Evolutionary conservation across 2,888 invertebrate species (phyloP).

Genomic region (Pandemis cinnamomeana): DNA sequence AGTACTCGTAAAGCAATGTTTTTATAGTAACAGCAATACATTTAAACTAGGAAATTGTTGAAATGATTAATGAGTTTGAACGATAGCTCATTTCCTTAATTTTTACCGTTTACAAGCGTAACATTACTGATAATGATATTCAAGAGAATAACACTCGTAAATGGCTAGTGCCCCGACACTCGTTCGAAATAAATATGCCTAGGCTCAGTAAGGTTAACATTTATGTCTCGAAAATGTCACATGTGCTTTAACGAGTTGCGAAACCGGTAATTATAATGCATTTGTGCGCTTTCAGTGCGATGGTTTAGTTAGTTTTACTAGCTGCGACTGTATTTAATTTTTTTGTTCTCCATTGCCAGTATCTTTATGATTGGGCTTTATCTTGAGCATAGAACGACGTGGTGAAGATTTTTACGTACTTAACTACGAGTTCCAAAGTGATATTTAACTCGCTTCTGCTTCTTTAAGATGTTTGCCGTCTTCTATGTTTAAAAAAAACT

Average conservation of each 20-base stretch:
- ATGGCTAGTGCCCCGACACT: not conserved
- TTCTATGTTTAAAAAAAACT: no score
- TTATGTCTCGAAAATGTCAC: conserved; percentile 22
- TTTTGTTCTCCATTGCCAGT: not conserved
- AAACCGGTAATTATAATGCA: conserved; percentile 7
- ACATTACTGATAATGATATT: not conserved
- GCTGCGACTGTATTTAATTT: not conserved
- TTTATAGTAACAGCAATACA: not conserved
- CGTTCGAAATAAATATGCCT: not conserved
- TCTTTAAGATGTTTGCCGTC: no score
- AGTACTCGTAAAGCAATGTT: not conserved
- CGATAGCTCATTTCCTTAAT: conserved; percentile 26
- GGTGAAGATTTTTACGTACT: no score
- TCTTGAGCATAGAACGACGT: no score
- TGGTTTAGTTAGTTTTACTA: not conserved
- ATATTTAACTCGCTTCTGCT: no score
- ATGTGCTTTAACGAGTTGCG: conserved; percentile 14
- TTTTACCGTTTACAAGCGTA: conserved; percentile 7
- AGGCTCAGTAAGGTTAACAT: not conserved
- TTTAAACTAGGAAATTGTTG: conserved; percentile 25
- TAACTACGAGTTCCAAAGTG: no score
- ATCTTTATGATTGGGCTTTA: no score
- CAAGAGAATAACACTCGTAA: not conserved
- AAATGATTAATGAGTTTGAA: conserved; percentile 31
- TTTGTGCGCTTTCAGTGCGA: not conserved